A percentile compares a stretch with the other conserved stretches of the same genome.
These are phyloP conservation scores for Chascanopsetta lugubris DNA, from an alignment of 2,113 vertebrate species.

Conservation along the genomic window DNA sequence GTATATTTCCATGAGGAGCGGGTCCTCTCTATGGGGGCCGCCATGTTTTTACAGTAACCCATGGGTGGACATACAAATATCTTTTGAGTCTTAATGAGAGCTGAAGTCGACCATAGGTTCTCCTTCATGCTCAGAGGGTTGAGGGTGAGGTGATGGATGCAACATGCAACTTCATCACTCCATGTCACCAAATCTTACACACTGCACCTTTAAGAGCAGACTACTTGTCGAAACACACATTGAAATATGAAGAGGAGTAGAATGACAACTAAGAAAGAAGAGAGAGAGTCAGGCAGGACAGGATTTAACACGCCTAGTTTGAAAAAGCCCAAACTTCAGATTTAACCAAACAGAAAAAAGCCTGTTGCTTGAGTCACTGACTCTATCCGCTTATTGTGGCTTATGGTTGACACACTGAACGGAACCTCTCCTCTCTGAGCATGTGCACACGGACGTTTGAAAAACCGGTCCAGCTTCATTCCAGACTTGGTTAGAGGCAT, in stretches of 20 bases:
- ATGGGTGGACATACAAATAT: no score
- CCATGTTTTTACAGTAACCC: no score
- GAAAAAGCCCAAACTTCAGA: constrained; percentile 32
- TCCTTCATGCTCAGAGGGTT: no score
- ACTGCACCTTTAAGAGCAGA: no score
- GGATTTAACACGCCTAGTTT: constrained; percentile 34
- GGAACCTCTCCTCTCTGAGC: constrained; percentile 21
- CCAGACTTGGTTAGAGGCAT: neutral
- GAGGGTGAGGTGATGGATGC: no score
- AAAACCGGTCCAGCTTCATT: neutral
- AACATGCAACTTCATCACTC: no score
- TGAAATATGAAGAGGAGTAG: neutral
- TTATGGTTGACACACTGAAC: constrained; percentile 11
- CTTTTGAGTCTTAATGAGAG: no score
- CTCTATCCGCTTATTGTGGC: constrained; percentile 44
- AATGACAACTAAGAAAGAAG: neutral
- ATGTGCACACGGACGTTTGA: neutral
- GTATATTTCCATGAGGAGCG: no score
- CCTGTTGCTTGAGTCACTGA: constrained; percentile 44
- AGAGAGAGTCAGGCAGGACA: constrained; percentile 5
- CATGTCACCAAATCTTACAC: no score
- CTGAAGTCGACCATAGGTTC: no score
- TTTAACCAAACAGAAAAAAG: constrained; percentile 48
- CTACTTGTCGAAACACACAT: neutral
- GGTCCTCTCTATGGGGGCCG: no score